A percentile compares a stretch with the other conserved stretches of the same genome.
These are phyloP conservation scores for Tuberolachnus salignus DNA, from an alignment of 2,888 invertebrate genomes.

Conservation along the genomic window DNA sequence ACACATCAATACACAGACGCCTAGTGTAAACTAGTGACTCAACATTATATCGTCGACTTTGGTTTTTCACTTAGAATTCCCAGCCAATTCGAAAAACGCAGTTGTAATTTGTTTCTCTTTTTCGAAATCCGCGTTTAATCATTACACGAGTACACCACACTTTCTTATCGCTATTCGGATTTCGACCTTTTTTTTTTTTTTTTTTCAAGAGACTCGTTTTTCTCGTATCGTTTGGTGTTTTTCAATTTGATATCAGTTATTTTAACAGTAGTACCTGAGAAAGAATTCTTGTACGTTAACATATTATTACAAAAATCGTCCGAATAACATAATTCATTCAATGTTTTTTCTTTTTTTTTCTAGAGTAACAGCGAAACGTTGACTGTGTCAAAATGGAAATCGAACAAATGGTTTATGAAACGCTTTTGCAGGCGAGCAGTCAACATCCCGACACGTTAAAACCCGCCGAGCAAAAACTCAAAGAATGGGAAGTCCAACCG, in stretches of 20 bases:
- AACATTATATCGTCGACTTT: background rate
- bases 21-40: conserved; percentile 8
- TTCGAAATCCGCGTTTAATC: too few species aligned
- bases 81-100: background rate
- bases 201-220: too few species aligned
- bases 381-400: conserved; percentile 57
- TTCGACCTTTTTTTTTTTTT: too few species aligned
- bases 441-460: conserved; percentile 83
- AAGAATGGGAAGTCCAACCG: conserved; percentile 86
- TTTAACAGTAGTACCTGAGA: too few species aligned
- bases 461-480: conserved; percentile 84
- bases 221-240: too few species aligned
- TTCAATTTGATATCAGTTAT: too few species aligned
- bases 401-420: conserved; percentile 62
- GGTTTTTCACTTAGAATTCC: too few species aligned
- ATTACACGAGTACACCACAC: too few species aligned
- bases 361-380: background rate
- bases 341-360: background rate
- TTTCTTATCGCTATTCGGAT: too few species aligned
- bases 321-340: too few species aligned
- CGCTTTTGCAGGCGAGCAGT: conserved; percentile 82
- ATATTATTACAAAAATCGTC: too few species aligned
- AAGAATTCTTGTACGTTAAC: too few species aligned
- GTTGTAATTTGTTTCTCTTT: background rate
- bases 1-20: background rate